Base-by-base conservation (phyloP, 92 coral and sea anemone species). In the Paragorgia papillata region DNA sequence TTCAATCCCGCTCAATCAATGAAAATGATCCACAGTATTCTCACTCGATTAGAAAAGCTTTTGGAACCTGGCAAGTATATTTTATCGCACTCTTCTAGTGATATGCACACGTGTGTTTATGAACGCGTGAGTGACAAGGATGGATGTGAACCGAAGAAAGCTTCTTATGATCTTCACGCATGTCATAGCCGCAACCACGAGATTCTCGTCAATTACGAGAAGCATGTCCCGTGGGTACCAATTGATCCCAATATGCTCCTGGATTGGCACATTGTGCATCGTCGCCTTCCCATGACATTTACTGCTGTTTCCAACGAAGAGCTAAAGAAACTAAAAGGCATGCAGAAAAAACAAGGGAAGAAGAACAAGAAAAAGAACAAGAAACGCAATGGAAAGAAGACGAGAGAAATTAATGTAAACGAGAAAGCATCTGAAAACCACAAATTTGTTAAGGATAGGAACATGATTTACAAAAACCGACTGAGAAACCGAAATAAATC, bases 71-170 rank as follows among this genome's bases (percentile, higher is more conserved):
- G 81, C 50, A 79, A 31, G 57, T 92, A 51, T 63, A 41, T 92
- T 14, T 54, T 90, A 21, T 87, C 86, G 34, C 97, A 92, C 48
- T 84, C 85, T 15, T 61, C 89, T 0, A 79, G 78, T 10, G 96
- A 92, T 39, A 85, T 92, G 32, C 97, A 92, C 59, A 80, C 83
- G 34, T 92, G 97, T 69, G 56, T 92, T 85, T 92, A 90, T 73
- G 89, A 76, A 65, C 41, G 64, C 29, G 70, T 74, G 31, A 64
- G 74, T 9, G 32, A 26, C n/a, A 75, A 57, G 34, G 59, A 34
- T 33, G 67, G 37, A 20, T 49, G 77, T 27, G 46, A 70, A 57
- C 62, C 55, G 28, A 90, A 57, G 69, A 83, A 64, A 56, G 82
- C 80, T 43, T 79, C 89, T 4, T 83, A 82, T 40, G 92, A 92